Conservation (phyloP, 2,888 invertebrate species). For the Tenthredo mesomela region DNA sequence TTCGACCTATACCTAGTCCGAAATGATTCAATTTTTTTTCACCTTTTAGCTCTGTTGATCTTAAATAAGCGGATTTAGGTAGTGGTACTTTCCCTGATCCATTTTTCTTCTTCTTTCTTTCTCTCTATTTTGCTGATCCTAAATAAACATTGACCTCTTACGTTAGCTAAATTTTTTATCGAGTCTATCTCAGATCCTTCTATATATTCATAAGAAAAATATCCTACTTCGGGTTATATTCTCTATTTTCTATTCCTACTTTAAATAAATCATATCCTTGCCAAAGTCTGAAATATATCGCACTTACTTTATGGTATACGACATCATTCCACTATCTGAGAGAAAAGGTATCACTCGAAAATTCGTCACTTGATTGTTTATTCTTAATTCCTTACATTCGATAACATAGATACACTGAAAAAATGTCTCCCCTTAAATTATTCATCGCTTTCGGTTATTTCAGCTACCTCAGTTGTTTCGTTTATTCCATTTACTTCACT, state of each 20-base stretch:
- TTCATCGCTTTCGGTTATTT: background rate
- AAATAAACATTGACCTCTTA: conserved; percentile 69
- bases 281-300: background rate
- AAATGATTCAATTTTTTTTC: conserved; percentile 29
- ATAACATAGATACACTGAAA: background rate
- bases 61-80: conserved; percentile 70
- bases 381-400: conserved; percentile 3
- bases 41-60: conserved; percentile 59
- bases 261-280: background rate
- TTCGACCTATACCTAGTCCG: background rate
- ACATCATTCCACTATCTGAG: background rate
- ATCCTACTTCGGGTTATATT: background rate
- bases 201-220: conserved; percentile 27
- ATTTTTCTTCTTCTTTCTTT: conserved; percentile 46
- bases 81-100: conserved; percentile 24
- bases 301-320: background rate
- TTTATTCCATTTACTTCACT: background rate
- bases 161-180: conserved; percentile 27
- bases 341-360: background rate
- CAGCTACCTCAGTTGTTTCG: background rate
- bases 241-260: background rate
- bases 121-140: conserved; percentile 58
- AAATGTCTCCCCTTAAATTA: background rate
- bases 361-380: conserved; percentile 35
- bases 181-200: conserved; percentile 9